A percentile compares a stretch with the other conserved stretches of the same genome.
Conservation (phyloP, 2,797 vertebrate genomes). For the Vespertilio murinus region DNA sequence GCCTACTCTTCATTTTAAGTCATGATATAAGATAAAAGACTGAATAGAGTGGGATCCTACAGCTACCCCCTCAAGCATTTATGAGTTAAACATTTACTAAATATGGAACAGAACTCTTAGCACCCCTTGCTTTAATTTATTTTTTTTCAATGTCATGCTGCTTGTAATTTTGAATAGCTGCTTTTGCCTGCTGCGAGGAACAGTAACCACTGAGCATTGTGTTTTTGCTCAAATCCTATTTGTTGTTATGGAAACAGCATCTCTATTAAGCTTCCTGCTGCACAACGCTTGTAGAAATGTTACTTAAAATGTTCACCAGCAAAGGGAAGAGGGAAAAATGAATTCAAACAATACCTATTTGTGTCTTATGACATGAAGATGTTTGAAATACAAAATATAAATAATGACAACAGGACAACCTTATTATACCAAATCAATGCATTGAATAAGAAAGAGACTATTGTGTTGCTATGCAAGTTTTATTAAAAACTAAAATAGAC, state of each 20-base stretch:
- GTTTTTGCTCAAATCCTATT: constrained; percentile 85
- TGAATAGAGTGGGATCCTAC: constrained; percentile 49
- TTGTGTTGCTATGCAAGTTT: constrained; percentile 24
- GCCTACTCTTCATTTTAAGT: constrained; percentile 36
- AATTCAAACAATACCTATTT: constrained; percentile 73
- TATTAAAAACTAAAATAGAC: not conserved
- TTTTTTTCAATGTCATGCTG: constrained; percentile 81
- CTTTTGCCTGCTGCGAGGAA: constrained; percentile 83
- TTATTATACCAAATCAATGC: constrained; percentile 43
- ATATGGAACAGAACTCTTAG: constrained; percentile 79
- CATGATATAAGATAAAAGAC: constrained; percentile 39
- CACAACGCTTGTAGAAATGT: constrained; percentile 76
- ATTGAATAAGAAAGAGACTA: constrained; percentile 14
- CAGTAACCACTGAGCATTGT: constrained; percentile 81
- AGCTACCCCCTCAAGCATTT: constrained; percentile 75
- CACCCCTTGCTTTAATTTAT: constrained; percentile 81
- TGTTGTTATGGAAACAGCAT: constrained; percentile 89
- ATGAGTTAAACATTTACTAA: constrained; percentile 82
- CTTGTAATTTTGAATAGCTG: constrained; percentile 85
- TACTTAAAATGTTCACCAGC: constrained; percentile 79
- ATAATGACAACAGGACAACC: constrained; percentile 36
- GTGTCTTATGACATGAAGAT: constrained; percentile 54
- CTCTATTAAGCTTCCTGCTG: constrained; percentile 82
- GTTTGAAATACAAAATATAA: constrained; percentile 60
- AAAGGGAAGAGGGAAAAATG: constrained; percentile 69